phyloP scores from a whole-genome alignment of 2,797 vertebrate genomes.

The Eupleurogrammus muticus region DNA sequence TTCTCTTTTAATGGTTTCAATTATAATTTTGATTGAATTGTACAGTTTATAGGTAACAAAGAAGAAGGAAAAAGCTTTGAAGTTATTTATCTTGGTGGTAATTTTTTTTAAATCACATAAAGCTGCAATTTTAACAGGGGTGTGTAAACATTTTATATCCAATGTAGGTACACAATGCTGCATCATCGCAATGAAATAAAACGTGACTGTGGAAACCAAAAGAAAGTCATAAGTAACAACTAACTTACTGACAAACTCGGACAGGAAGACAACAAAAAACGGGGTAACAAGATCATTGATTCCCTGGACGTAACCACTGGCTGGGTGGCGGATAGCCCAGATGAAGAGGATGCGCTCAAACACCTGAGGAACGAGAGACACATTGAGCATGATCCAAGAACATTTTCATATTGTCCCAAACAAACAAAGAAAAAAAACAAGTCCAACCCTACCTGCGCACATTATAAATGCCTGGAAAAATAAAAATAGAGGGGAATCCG shows the following conservation, averaged over 20 bases:
- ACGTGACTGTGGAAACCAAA: background rate
- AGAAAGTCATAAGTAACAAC: background rate
- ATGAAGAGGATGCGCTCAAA: conserved; percentile 99
- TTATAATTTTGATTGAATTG: no score
- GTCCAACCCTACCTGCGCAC: no score
- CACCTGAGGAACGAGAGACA: conserved; percentile 83
- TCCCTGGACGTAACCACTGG: conserved; percentile 98
- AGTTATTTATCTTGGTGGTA: no score
- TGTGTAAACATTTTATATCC: no score
- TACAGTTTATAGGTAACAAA: no score
- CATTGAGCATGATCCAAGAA: background rate
- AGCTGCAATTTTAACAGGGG: no score
- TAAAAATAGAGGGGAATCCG: no score
- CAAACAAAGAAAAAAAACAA: background rate
- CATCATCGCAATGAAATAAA: background rate
- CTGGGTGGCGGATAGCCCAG: conserved; percentile 99
- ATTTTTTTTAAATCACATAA: no score
- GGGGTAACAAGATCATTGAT: conserved; percentile 99
- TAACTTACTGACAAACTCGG: conserved; percentile 96
- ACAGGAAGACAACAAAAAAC: conserved; percentile 99
- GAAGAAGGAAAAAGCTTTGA: no score
- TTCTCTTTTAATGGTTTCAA: no score
- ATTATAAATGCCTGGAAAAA: no score
- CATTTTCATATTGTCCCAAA: background rate
- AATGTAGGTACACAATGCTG: background rate